phyloP scores from a whole-genome alignment of 2,797 vertebrate species.

The Hydrophis major region DNA sequence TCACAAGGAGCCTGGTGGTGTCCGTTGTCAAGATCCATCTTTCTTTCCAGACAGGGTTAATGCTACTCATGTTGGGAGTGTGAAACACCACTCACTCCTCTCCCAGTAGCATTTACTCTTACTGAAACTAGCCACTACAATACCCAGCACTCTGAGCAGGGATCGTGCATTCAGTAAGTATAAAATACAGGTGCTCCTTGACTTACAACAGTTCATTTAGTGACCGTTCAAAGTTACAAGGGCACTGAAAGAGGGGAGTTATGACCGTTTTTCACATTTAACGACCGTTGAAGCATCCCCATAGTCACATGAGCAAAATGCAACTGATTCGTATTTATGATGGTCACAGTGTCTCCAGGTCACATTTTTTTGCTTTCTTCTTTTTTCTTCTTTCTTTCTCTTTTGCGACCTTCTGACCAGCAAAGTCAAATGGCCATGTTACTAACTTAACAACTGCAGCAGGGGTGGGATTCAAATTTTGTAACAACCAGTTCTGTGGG shows the following conservation, averaged over 20 bases:
- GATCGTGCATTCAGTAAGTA: background rate
- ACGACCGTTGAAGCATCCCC: too few species aligned
- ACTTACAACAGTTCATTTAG: background rate
- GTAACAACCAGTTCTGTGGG: too few species aligned
- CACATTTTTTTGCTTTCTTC: too few species aligned
- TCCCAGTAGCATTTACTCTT: slow-evolving; percentile 33
- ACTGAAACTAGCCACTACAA: background rate
- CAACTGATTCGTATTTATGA: background rate
- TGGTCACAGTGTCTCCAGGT: too few species aligned
- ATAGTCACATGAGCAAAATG: background rate
- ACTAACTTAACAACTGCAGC: too few species aligned
- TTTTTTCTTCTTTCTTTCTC: too few species aligned
- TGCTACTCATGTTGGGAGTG: slow-evolving; percentile 34
- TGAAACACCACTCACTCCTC: slow-evolving; percentile 7
- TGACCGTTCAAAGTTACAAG: background rate
- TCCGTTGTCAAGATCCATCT: background rate
- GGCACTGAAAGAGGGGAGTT: background rate
- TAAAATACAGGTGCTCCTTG: background rate
- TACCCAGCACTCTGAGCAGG: background rate
- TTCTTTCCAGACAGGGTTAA: slow-evolving; percentile 22
- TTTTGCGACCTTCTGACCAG: background rate
- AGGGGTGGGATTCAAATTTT: too few species aligned
- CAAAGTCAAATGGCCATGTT: background rate
- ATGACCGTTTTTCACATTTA: background rate
- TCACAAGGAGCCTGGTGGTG: background rate